phyloP scores from a whole-genome alignment of 2,113 vertebrate species.

The human region DNA sequence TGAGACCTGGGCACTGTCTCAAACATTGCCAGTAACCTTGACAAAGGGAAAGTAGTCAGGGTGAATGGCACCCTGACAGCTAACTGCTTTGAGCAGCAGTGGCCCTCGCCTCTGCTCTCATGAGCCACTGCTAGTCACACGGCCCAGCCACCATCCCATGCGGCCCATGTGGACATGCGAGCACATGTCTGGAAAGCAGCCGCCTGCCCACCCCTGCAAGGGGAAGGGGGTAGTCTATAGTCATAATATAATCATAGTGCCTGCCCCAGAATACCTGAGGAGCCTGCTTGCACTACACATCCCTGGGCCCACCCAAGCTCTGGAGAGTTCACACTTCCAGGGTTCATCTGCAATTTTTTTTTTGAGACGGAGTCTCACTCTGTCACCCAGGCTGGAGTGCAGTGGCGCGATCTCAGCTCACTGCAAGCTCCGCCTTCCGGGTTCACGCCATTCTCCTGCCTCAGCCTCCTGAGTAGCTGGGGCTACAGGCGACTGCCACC shows the following conservation, averaged over 20 bases:
- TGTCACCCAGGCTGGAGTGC: no score
- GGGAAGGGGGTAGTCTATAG: no score
- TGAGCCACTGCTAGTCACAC: accelerated
- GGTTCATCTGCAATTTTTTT: background rate
- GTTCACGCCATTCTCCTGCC: no score
- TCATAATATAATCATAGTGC: background rate
- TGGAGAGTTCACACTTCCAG: accelerated
- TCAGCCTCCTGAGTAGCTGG: no score
- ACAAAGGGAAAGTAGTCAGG: background rate
- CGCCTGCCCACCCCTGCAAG: accelerated
- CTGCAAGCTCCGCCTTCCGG: no score
- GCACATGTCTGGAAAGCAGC: background rate
- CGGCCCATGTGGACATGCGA: background rate
- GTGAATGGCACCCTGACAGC: background rate
- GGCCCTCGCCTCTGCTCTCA: background rate
- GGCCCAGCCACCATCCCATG: accelerated
- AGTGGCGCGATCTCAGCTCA: no score
- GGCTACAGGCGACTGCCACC: no score
- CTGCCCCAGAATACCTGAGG: background rate
- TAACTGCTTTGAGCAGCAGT: background rate
- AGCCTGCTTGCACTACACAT: no score
- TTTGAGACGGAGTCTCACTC: no score
- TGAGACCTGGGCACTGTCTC: background rate
- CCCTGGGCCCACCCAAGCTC: accelerated
- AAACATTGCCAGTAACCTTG: background rate